These are phyloP conservation scores for Plusia festucae DNA, from an alignment of 2,888 invertebrate species.

Conservation along the genomic window DNA sequence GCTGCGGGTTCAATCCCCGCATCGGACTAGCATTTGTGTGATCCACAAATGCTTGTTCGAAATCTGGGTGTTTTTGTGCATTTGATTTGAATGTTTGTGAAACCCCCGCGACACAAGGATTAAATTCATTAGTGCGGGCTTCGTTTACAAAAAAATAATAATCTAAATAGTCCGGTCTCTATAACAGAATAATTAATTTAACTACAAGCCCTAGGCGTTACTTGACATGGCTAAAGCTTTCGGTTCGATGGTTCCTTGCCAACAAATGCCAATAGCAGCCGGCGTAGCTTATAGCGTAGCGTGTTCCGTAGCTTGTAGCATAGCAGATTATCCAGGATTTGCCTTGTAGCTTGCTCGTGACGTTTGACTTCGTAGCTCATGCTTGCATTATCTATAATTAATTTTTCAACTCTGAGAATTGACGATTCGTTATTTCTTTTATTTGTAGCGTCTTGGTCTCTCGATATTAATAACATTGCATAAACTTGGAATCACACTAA, in stretches of 20 bases:
- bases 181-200: slow-evolving; percentile 3
- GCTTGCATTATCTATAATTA: slow-evolving; percentile 45
- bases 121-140: no score
- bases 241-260: slow-evolving; percentile 42
- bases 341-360: slow-evolving; percentile 29
- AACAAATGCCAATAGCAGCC: slow-evolving; percentile 51
- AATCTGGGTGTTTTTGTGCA: no score
- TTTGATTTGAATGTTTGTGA: no score
- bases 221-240: slow-evolving; percentile 36
- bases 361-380: slow-evolving; percentile 36
- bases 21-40: no score
- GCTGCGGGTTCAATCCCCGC: no score
- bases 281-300: slow-evolving; percentile 26
- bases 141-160: no score
- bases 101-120: no score
- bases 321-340: slow-evolving; percentile 58
- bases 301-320: slow-evolving; percentile 43
- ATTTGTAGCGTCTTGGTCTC: no score
- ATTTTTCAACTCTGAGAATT: slow-evolving; percentile 18
- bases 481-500: no score
- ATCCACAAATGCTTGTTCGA: no score
- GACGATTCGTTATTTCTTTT: neutral
- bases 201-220: slow-evolving; percentile 34
- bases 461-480: no score
- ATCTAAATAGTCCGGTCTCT: neutral